Evolutionary conservation across 2,888 invertebrate species (phyloP).

Genomic region (Dioctria linearis): DNA sequence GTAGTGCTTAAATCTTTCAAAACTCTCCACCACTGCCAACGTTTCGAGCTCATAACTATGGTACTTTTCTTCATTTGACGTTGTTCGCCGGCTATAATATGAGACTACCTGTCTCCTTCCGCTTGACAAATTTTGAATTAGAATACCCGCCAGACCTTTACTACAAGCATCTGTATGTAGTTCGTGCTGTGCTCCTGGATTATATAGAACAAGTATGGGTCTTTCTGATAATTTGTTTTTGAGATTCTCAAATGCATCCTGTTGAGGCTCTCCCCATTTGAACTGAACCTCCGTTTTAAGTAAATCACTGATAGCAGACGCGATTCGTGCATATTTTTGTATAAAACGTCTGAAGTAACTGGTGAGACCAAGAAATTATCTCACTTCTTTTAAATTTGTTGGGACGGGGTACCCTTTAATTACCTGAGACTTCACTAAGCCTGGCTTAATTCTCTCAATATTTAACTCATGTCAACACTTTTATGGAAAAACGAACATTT

Average conservation of each 20-base stretch:
- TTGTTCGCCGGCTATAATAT: too few species aligned
- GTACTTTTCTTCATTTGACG: too few species aligned
- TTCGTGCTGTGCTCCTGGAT: slow-evolving; percentile 32
- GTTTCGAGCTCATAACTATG: too few species aligned
- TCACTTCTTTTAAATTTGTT: neutral
- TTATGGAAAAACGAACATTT: slow-evolving; percentile 3
- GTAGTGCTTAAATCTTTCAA: too few species aligned
- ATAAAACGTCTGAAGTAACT: too few species aligned
- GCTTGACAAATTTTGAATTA: too few species aligned
- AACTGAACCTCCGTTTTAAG: neutral
- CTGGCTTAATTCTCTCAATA: neutral
- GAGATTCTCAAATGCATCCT: slow-evolving; percentile 22
- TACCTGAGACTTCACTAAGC: neutral
- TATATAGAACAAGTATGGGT: slow-evolving; percentile 2
- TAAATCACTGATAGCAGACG: neutral
- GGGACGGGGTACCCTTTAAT: neutral
- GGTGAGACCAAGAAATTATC: neutral
- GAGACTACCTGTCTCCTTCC: too few species aligned
- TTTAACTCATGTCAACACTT: neutral
- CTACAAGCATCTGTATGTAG: slow-evolving; percentile 44
- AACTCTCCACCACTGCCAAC: too few species aligned
- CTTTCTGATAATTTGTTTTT: neutral
- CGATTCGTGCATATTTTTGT: too few species aligned
- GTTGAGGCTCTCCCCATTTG: neutral
- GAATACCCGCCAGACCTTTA: neutral